Conservation (phyloP, 2,113 vertebrate genomes). For the Neomonachus schauinslandi region DNA sequence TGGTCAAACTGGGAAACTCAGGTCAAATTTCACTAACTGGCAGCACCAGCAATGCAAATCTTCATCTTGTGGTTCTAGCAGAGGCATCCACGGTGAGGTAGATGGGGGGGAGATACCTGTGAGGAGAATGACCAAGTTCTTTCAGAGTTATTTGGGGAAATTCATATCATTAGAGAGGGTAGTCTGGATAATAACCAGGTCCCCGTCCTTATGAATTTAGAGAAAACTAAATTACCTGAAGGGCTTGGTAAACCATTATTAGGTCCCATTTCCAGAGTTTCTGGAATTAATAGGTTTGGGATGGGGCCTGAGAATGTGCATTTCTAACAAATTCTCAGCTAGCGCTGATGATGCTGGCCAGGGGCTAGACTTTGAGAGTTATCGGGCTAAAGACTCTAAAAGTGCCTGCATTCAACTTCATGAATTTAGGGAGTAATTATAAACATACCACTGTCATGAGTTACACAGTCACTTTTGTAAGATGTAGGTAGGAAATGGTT, state of each 20-base stretch:
- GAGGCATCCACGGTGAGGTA: neutral
- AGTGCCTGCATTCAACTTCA: neutral
- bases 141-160: neutral
- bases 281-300: neutral
- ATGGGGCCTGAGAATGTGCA: neutral
- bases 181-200: neutral
- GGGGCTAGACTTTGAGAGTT: neutral
- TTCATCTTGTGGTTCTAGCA: neutral
- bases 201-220: neutral
- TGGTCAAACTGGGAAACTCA: neutral
- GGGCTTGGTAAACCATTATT: neutral
- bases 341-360: neutral
- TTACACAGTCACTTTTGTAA: neutral
- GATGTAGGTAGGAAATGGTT: neutral
- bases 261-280: neutral
- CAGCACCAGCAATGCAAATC: neutral
- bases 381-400: neutral
- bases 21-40: neutral
- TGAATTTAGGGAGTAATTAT: neutral
- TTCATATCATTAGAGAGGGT: neutral
- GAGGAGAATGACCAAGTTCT: neutral
- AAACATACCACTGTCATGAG: neutral
- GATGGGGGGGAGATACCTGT: too few species aligned
- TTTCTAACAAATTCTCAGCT: neutral
- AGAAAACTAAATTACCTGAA: neutral